Conservation (phyloP, 2,113 vertebrate genomes). For the Acanthisitta chloris region DNA sequence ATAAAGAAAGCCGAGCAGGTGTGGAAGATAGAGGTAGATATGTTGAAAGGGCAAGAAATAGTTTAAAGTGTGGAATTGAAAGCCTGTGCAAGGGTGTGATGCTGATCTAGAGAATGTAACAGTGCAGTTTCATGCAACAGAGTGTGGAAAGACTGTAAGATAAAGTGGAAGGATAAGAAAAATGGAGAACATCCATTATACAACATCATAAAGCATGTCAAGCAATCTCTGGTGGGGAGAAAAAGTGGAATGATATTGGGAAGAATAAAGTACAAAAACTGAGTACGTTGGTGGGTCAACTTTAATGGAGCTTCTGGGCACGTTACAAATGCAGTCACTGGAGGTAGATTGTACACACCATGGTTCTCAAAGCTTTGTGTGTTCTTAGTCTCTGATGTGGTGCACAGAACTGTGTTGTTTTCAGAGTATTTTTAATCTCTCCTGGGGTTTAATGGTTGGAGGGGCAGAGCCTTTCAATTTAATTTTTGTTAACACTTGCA, state of each 20-base stretch:
- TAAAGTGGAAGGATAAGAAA: neutral
- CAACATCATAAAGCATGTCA: neutral
- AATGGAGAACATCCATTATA: neutral
- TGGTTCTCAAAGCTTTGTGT: neutral
- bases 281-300: neutral
- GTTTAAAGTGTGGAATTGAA: neutral
- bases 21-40: neutral
- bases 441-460: neutral
- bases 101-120: neutral
- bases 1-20: neutral
- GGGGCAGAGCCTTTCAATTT: neutral
- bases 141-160: neutral
- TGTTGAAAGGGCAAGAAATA: constrained; percentile 8
- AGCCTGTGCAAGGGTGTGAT: neutral
- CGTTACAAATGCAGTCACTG: neutral
- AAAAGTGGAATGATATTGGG: neutral
- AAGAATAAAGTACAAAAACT: neutral
- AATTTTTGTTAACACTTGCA: neutral
- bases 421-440: neutral
- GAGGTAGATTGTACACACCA: neutral
- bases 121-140: neutral
- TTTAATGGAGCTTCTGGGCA: neutral
- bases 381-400: neutral
- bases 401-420: neutral
- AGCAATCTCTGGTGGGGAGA: neutral